These are phyloP conservation scores for Leptinotarsa haldemani DNA, from an alignment of 2,888 invertebrate species.

Conservation along the genomic window DNA sequence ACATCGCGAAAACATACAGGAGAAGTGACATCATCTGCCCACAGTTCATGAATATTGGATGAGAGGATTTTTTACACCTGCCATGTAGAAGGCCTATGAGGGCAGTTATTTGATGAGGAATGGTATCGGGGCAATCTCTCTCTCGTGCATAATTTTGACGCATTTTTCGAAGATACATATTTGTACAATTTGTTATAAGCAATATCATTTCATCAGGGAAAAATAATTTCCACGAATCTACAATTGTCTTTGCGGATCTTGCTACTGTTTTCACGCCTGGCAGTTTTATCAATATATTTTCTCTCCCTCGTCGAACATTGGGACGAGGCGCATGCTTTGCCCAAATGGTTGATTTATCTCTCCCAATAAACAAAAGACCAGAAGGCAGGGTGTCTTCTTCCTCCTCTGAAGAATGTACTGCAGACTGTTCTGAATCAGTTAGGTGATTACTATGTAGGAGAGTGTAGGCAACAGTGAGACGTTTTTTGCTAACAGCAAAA, in stretches of 20 bases:
- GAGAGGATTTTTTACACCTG: slow-evolving; percentile 47
- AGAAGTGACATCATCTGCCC: slow-evolving; percentile 19
- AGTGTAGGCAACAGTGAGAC: too few species aligned
- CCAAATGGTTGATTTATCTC: slow-evolving; percentile 8
- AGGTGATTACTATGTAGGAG: background rate
- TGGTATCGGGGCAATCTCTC: slow-evolving; percentile 40
- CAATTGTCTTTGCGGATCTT: slow-evolving; percentile 3
- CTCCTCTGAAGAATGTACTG: background rate
- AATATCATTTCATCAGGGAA: slow-evolving; percentile 31
- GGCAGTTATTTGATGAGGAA: slow-evolving; percentile 42
- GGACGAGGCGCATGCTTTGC: slow-evolving; percentile 7
- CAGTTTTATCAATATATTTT: slow-evolving; percentile 9
- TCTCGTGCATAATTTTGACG: slow-evolving; percentile 35
- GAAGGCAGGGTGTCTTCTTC: background rate
- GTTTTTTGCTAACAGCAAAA: too few species aligned
- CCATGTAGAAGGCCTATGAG: slow-evolving; percentile 50
- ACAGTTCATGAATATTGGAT: slow-evolving; percentile 42
- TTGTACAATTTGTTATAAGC: slow-evolving; percentile 46
- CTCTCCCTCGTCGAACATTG: background rate
- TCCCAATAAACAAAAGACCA: slow-evolving; percentile 2
- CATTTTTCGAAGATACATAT: slow-evolving; percentile 33
- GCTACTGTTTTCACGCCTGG: slow-evolving; percentile 6
- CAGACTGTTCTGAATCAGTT: slow-evolving; percentile 5
- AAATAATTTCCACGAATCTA: slow-evolving; percentile 14
- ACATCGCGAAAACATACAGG: slow-evolving; percentile 9